Evolutionary conservation across 2,888 invertebrate genomes (phyloP).

Genomic region (Panzeria rudis): DNA sequence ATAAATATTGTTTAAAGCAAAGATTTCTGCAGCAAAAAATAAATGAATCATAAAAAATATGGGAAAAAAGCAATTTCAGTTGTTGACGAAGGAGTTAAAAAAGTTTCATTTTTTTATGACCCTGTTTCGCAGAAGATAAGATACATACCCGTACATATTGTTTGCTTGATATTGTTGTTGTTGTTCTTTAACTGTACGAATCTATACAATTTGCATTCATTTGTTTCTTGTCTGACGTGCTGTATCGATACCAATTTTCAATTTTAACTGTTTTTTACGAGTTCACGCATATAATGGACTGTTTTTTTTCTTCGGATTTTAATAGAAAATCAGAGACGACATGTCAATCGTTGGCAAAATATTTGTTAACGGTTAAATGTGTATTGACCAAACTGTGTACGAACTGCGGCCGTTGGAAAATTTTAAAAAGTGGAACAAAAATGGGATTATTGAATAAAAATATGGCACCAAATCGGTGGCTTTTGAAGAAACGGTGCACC

Average conservation of each 20-base stretch:
- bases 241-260: conserved; percentile 27
- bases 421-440: too few species aligned
- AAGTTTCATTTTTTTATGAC: conserved; percentile 51
- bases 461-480: too few species aligned
- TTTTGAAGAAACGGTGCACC: too few species aligned
- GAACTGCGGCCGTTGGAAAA: background rate
- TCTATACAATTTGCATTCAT: background rate
- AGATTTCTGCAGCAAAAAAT: conserved; percentile 6
- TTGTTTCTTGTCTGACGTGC: conserved; percentile 42
- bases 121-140: conserved; percentile 60
- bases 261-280: conserved; percentile 59
- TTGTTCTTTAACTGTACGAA: background rate
- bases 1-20: conserved; percentile 23
- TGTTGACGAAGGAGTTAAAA: conserved; percentile 63
- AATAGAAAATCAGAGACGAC: conserved; percentile 36
- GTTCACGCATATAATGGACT: conserved; percentile 38
- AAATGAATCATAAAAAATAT: conserved; percentile 39
- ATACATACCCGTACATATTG: conserved; percentile 17
- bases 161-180: background rate
- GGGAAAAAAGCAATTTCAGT: conserved; percentile 4
- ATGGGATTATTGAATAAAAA: too few species aligned
- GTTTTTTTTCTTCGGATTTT: conserved; percentile 20
- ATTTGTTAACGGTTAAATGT: conserved; percentile 51
- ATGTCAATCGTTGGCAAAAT: conserved; percentile 59
- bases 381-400: conserved; percentile 34